phyloP scores from a whole-genome alignment of 64 coral and sea anemone species.

The Montipora cactus region DNA sequence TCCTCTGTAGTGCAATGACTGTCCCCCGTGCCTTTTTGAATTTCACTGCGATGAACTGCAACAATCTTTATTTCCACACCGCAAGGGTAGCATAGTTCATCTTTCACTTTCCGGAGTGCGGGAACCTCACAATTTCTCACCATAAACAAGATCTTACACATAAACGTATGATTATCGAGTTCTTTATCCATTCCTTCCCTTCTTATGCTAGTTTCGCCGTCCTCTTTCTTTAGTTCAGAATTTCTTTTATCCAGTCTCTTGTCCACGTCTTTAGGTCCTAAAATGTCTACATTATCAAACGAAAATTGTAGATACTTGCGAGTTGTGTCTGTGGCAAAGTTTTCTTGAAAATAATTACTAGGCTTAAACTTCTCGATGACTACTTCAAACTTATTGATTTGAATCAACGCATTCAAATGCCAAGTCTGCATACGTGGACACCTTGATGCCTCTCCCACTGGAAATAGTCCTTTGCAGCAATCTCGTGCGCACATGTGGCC shows the following conservation, averaged over 20 bases:
- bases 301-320: constrained; percentile 63
- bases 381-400: constrained; percentile 71
- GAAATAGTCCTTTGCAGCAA: not conserved
- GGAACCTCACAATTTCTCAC: constrained; percentile 76
- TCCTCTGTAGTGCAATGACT: not conserved
- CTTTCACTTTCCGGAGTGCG: constrained; percentile 38
- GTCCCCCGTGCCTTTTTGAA: not conserved
- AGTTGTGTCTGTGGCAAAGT: not conserved
- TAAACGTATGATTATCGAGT: not conserved
- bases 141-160: constrained; percentile 63
- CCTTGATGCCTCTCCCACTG: not conserved
- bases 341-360: not conserved
- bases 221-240: not conserved
- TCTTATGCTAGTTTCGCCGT: not conserved
- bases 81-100: constrained; percentile 53
- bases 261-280: constrained; percentile 19
- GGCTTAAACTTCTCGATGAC: constrained; percentile 68
- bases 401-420: constrained; percentile 16
- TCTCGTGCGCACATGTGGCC: not conserved
- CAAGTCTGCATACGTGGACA: constrained; percentile 1
- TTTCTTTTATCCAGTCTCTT: not conserved
- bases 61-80: constrained; percentile 83
- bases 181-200: not conserved
- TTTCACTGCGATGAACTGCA: constrained; percentile 20
- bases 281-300: constrained; percentile 48